Evolutionary conservation across 2,113 vertebrate species (phyloP).

Genomic region (Rattus rattus): DNA sequence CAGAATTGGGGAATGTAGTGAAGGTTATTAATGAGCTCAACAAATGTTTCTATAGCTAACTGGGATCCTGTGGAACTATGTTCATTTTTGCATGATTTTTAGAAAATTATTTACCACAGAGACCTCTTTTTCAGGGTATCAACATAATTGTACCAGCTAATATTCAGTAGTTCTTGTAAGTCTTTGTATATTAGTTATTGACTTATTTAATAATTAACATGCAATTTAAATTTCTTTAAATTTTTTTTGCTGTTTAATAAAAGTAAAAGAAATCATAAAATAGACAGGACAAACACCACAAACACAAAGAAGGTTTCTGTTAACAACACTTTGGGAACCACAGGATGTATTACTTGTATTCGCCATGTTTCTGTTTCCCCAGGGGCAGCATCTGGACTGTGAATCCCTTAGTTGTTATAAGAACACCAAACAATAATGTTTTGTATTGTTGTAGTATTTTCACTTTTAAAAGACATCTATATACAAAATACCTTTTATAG

Average conservation of each 20-base stretch:
- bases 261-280: constrained; percentile 36
- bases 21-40: constrained; percentile 42
- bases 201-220: background rate
- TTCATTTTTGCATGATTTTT: constrained; percentile 37
- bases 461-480: constrained; percentile 14
- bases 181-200: constrained; percentile 16
- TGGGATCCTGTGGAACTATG: background rate
- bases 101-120: constrained; percentile 11
- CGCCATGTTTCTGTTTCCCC: background rate
- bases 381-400: background rate
- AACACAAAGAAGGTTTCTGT: constrained; percentile 23
- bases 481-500: background rate
- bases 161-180: constrained; percentile 34
- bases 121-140: background rate
- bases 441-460: constrained; percentile 2
- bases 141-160: constrained; percentile 37
- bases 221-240: background rate
- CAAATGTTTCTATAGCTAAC: constrained; percentile 20
- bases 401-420: background rate
- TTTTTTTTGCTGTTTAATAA: constrained; percentile 46
- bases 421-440: background rate
- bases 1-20: constrained; percentile 25
- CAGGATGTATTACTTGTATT: background rate
- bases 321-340: background rate
- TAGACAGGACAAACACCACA: background rate